Evolutionary conservation across 2,888 invertebrate genomes (phyloP).

Genomic region (Ptilodon capucinus): DNA sequence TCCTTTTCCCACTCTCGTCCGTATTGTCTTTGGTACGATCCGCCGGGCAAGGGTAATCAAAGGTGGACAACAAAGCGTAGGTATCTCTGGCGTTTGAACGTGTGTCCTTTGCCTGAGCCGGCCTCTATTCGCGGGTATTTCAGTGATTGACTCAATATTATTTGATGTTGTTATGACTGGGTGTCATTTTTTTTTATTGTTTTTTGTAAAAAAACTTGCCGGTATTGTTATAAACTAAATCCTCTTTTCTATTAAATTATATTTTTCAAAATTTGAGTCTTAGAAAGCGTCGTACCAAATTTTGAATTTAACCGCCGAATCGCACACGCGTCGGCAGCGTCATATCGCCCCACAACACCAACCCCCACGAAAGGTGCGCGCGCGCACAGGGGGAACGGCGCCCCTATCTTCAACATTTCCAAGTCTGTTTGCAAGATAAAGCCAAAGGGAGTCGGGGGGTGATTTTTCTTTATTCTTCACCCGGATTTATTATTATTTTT

Average conservation of each 20-base stretch:
- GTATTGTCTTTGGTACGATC: slow-evolving; percentile 51
- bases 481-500: slow-evolving; percentile 82
- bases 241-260: too few relatives aligned
- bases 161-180: not conserved
- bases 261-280: slow-evolving; percentile 3
- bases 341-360: slow-evolving; percentile 45
- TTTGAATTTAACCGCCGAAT: slow-evolving; percentile 74
- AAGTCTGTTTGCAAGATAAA: slow-evolving; percentile 83
- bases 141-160: slow-evolving; percentile 72
- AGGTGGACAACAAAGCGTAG: slow-evolving; percentile 69
- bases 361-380: slow-evolving; percentile 77
- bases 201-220: too few relatives aligned
- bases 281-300: slow-evolving; percentile 46
- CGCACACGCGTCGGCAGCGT: slow-evolving; percentile 48
- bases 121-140: slow-evolving; percentile 57
- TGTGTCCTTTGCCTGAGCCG: slow-evolving; percentile 53
- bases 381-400: slow-evolving; percentile 60
- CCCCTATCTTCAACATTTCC: slow-evolving; percentile 81
- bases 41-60: slow-evolving; percentile 68
- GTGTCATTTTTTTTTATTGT: not conserved
- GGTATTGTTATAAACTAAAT: too few relatives aligned
- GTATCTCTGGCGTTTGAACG: slow-evolving; percentile 65
- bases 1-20: slow-evolving; percentile 40
- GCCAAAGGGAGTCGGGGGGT: slow-evolving; percentile 78
- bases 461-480: slow-evolving; percentile 82